A percentile compares a stretch with the other conserved stretches of the same genome.
Evolutionary conservation across 2,888 invertebrate genomes (phyloP).

Genomic region (Hypomecis atomaria): DNA sequence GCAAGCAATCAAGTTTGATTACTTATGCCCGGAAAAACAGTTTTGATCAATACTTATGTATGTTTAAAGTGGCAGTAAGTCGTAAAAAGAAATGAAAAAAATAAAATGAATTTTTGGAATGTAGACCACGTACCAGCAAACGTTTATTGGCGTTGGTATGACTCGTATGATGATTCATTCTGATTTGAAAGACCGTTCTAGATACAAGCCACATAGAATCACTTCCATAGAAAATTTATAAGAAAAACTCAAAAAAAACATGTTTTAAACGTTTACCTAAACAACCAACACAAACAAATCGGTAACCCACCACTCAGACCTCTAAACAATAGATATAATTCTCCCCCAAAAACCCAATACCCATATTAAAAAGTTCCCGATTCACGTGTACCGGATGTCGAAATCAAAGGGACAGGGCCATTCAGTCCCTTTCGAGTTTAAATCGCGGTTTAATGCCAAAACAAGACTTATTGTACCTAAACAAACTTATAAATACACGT

Average conservation of each 20-base stretch:
- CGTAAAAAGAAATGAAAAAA: too few relatives aligned
- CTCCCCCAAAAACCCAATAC: conserved; percentile 55
- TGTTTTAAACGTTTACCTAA: neutral
- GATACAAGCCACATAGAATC: too few relatives aligned
- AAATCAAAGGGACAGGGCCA: conserved; percentile 70
- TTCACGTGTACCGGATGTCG: conserved; percentile 80
- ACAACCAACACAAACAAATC: neutral
- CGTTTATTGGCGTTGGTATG: too few relatives aligned
- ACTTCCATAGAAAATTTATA: neutral
- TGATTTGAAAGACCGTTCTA: too few relatives aligned
- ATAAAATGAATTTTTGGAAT: too few relatives aligned
- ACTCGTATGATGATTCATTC: too few relatives aligned
- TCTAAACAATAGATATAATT: conserved; percentile 33
- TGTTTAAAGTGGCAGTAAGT: too few relatives aligned
- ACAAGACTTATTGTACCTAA: conserved; percentile 65
- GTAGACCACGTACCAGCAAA: too few relatives aligned
- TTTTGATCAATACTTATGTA: too few relatives aligned
- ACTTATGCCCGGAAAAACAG: too few relatives aligned
- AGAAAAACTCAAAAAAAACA: neutral
- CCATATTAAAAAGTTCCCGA: conserved; percentile 35
- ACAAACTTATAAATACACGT: conserved; percentile 44
- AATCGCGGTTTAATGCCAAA: conserved; percentile 72
- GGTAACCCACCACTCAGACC: conserved; percentile 11
- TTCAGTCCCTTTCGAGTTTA: conserved; percentile 66
- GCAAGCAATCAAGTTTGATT: too few relatives aligned